phyloP scores from a whole-genome alignment of 35 echinoderm and acorn worm species.

The Ophiothrix spiculata region DNA sequence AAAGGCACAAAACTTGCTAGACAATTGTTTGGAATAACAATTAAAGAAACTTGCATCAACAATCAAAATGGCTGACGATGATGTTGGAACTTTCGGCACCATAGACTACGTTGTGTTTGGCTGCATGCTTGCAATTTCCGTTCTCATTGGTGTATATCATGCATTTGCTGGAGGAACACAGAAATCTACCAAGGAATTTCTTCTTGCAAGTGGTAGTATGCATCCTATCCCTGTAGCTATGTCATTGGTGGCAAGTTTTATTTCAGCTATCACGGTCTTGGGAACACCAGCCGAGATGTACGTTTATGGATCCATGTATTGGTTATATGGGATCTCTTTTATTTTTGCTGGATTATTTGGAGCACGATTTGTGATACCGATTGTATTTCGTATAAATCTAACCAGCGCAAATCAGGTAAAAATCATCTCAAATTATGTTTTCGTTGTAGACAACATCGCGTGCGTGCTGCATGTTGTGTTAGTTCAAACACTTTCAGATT shows the following conservation, averaged over 20 bases:
- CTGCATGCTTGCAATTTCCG: not conserved
- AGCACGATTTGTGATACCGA: conserved; percentile 46
- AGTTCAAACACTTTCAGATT: too few relatives aligned
- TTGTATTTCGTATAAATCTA: conserved; percentile 45
- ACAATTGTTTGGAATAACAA: too few relatives aligned
- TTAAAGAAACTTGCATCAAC: too few relatives aligned
- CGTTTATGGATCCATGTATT: conserved; percentile 79
- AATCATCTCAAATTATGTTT: too few relatives aligned
- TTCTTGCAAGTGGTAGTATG: conserved; percentile 76
- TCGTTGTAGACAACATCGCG: too few relatives aligned
- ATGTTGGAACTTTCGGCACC: too few relatives aligned
- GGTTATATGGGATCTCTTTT: conserved; percentile 59
- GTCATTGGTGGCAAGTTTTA: conserved; percentile 81
- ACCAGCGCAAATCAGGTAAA: conserved; percentile 82
- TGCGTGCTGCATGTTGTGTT: too few relatives aligned
- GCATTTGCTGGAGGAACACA: conserved; percentile 75
- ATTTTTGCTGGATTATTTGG: conserved; percentile 44
- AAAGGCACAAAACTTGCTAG: too few relatives aligned
- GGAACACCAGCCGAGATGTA: conserved; percentile 84
- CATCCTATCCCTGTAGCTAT: conserved; percentile 71
- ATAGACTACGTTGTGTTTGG: not conserved
- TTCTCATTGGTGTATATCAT: too few relatives aligned
- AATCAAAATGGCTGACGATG: too few relatives aligned
- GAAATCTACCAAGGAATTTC: conserved; percentile 70
- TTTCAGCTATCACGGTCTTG: conserved; percentile 84